Evolutionary conservation across 35 echinoderm and acorn worm species (phyloP).

Genomic region (Stichopus chloronotus): DNA sequence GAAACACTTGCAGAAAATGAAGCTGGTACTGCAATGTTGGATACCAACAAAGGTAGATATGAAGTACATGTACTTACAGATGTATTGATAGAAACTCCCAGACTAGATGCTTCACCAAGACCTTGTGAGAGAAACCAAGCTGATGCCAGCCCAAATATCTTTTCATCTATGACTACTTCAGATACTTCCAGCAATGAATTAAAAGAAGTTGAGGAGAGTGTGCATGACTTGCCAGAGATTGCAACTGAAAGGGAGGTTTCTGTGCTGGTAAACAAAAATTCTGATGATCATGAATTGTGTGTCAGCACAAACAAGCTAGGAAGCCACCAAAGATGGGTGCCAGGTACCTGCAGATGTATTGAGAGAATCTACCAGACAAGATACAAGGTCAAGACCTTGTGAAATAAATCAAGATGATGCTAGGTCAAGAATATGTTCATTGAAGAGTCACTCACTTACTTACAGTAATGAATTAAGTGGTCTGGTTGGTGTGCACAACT

Average conservation of each 20-base stretch:
- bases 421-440: neutral
- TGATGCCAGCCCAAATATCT: neutral
- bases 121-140: neutral
- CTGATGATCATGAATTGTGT: neutral
- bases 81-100: neutral
- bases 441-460: constrained; percentile 2
- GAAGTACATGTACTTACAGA: neutral
- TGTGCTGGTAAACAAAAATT: neutral
- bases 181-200: neutral
- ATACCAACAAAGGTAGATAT: neutral
- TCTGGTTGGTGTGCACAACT: neutral
- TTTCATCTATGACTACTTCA: neutral
- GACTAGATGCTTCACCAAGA: neutral
- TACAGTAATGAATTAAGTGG: neutral
- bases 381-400: neutral
- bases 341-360: neutral
- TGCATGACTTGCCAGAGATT: constrained; percentile 14
- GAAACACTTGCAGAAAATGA: neutral
- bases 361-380: neutral
- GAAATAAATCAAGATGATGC: constrained; percentile 18
- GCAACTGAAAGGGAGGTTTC: constrained; percentile 23
- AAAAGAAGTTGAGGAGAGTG: neutral
- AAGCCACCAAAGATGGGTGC: neutral
- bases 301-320: neutral
- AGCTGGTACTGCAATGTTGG: neutral